Conservation (phyloP, 2,113 vertebrate genomes). For the Ceyx cyanopectus region DNA sequence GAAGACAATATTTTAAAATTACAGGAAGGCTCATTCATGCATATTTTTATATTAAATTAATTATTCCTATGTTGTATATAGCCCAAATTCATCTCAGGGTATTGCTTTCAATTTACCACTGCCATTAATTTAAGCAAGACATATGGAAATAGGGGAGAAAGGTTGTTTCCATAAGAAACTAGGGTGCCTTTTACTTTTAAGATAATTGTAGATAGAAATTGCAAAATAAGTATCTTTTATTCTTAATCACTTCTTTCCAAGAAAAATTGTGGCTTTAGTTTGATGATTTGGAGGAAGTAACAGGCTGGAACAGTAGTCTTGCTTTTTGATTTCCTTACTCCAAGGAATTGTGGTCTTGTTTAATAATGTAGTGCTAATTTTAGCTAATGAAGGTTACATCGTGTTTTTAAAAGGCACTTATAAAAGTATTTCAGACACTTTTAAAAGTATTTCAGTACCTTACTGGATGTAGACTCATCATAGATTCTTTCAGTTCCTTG, state of each 20-base stretch:
- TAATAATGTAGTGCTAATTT: not conserved
- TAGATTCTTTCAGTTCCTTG: not conserved
- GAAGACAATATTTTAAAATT: not conserved
- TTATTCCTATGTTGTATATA: not conserved
- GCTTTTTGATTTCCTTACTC: not conserved
- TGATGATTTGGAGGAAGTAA: not conserved
- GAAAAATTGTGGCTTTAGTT: not conserved
- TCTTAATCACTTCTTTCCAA: not conserved
- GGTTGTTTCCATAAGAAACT: not conserved
- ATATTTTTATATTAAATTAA: not conserved
- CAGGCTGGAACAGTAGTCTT: not conserved
- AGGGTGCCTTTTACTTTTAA: not conserved
- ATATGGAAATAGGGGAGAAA: not conserved
- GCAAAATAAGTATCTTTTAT: not conserved
- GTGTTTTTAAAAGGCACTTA: not conserved
- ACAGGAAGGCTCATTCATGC: not conserved
- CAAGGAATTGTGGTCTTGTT: not conserved
- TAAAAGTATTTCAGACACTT: not conserved
- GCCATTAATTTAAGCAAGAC: not conserved
- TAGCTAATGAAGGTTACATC: not conserved
- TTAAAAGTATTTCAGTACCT: not conserved
- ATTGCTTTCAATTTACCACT: not conserved
- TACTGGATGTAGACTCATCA: not conserved
- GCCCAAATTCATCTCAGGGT: not conserved
- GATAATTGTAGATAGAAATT: not conserved